These are phyloP conservation scores for Drosophila takahashii DNA, from an alignment of 1,140 invertebrate genomes.

Conservation along the genomic window DNA sequence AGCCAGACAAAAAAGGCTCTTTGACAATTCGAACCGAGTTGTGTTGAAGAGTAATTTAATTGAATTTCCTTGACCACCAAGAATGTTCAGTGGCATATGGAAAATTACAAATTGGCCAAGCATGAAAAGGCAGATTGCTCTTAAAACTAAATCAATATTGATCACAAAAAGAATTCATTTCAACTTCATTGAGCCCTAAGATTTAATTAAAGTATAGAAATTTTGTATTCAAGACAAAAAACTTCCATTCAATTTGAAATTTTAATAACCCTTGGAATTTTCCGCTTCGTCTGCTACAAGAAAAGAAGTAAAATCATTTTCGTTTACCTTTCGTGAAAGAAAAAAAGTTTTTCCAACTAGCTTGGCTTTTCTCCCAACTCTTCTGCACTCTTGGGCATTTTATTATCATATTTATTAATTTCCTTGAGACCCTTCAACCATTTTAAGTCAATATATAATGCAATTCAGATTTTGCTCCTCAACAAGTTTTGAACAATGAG, in stretches of 20 bases:
- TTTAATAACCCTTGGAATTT: constrained; percentile 27
- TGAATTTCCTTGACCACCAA: constrained; percentile 32
- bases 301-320: constrained; percentile 6
- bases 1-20: constrained; percentile 6
- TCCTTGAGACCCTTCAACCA: constrained; percentile 16
- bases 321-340: constrained; percentile 35
- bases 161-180: constrained; percentile 8
- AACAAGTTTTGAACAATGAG: constrained; percentile 32
- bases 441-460: constrained; percentile 33
- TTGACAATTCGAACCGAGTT: constrained; percentile 19
- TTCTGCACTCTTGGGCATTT: neutral
- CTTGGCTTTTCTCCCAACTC: neutral
- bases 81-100: constrained; percentile 2
- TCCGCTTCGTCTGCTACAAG: constrained; percentile 1
- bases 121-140: constrained; percentile 11
- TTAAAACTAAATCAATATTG: constrained; percentile 22
- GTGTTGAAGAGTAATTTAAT: constrained; percentile 31
- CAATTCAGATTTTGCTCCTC: constrained; percentile 29
- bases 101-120: constrained; percentile 3
- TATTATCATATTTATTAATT: constrained; percentile 45
- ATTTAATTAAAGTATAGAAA: constrained; percentile 18
- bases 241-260: constrained; percentile 1
- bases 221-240: constrained; percentile 4
- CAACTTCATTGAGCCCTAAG: constrained; percentile 14
- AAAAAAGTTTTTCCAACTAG: constrained; percentile 20